phyloP scores from a whole-genome alignment of 2,797 vertebrate genomes.

The Pelobates cultripes region DNA sequence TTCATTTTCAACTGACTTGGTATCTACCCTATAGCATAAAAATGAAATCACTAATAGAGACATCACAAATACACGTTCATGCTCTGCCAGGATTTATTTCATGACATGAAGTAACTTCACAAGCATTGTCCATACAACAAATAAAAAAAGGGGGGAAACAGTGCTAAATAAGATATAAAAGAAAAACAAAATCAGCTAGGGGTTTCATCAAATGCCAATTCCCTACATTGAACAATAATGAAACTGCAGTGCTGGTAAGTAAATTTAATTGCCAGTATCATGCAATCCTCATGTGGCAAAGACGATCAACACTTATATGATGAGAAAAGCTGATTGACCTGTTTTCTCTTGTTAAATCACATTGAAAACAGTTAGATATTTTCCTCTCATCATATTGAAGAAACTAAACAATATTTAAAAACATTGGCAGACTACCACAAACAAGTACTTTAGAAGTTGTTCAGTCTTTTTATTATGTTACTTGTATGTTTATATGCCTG shows the following conservation, averaged over 20 bases:
- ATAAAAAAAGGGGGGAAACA: not conserved
- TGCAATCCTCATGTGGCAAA: constrained; percentile 7
- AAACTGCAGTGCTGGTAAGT: constrained; percentile 1
- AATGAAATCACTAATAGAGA: too few species aligned
- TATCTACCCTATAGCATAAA: too few species aligned
- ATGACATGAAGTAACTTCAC: not conserved
- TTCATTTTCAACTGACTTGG: too few species aligned
- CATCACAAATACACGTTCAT: too few species aligned
- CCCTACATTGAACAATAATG: constrained; percentile 10
- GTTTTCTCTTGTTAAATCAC: constrained; percentile 1
- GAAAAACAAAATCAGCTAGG: not conserved
- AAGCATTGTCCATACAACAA: not conserved
- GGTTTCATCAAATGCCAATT: constrained; percentile 1
- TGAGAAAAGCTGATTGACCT: constrained; percentile 8
- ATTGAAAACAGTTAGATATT: not conserved
- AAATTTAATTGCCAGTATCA: constrained; percentile 10
- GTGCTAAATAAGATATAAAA: not conserved
- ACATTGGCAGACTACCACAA: not conserved
- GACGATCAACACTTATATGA: constrained; percentile 8
- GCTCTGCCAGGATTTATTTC: too few species aligned
- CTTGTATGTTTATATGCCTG: too few species aligned
- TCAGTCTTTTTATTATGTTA: too few species aligned
- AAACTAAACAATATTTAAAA: not conserved
- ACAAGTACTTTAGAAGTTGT: too few species aligned
- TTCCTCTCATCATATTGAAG: not conserved